Conservation (phyloP, 2,113 vertebrate genomes). For the Ailurus styani region DNA sequence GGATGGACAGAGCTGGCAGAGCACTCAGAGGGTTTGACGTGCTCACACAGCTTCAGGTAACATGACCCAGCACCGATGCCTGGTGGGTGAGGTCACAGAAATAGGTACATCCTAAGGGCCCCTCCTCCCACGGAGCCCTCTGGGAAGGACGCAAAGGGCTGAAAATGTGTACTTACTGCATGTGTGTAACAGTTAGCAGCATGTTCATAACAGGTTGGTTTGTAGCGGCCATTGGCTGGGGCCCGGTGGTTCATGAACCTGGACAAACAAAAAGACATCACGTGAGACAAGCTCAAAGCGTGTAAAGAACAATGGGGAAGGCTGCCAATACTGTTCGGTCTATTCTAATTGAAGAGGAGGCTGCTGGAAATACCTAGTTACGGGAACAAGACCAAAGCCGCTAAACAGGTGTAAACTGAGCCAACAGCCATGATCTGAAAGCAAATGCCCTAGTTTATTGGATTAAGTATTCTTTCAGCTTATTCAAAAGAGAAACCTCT, state of each 20-base stretch:
- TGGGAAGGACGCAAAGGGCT: neutral
- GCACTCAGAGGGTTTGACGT: neutral
- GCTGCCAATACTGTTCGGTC: neutral
- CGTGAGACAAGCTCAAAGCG: conserved; percentile 10
- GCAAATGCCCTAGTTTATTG: neutral
- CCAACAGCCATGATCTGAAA: neutral
- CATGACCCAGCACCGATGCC: neutral
- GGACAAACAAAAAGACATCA: conserved; percentile 68
- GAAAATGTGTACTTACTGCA: conserved; percentile 85
- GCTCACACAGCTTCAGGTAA: neutral
- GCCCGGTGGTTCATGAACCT: conserved; percentile 99
- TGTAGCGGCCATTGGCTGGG: conserved; percentile 96
- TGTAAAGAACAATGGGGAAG: neutral
- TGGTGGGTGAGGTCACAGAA: neutral
- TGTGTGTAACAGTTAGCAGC: conserved; percentile 99
- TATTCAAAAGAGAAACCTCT: neutral
- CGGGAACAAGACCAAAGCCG: neutral
- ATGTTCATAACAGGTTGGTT: conserved; percentile 96
- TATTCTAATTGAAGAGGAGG: neutral
- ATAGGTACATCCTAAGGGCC: neutral
- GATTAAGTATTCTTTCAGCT: neutral
- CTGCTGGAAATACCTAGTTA: neutral
- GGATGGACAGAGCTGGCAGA: neutral
- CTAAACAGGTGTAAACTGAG: neutral
- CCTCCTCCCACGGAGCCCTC: neutral